Percentiles rank a stretch among this genome's conserved stretches.
phyloP scores from a whole-genome alignment of 2,797 vertebrate species.

The Falco novaeseelandiae region DNA sequence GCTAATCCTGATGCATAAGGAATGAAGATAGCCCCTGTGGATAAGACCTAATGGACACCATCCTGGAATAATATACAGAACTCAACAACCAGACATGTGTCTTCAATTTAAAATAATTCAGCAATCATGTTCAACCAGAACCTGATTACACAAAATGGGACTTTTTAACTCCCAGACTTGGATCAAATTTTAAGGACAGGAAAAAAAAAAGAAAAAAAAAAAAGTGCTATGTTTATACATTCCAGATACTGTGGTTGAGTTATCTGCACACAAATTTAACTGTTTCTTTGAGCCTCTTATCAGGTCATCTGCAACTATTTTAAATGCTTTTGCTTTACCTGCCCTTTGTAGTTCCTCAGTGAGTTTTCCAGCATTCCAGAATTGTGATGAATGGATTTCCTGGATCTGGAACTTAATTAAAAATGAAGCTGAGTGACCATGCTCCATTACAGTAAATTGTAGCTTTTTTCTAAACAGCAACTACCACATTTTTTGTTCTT shows the following conservation, averaged over 20 bases:
- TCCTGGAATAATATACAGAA: constrained; percentile 82
- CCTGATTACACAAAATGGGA: constrained; percentile 87
- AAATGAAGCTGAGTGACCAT: constrained; percentile 12
- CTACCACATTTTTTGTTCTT: background rate
- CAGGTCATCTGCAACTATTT: constrained; percentile 66
- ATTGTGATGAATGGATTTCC: constrained; percentile 60
- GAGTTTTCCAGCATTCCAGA: constrained; percentile 46
- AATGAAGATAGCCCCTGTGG: constrained; percentile 83
- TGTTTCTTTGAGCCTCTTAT: constrained; percentile 75
- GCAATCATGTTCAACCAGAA: constrained; percentile 87
- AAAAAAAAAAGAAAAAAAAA: background rate
- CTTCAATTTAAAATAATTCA: constrained; percentile 87
- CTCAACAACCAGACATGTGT: constrained; percentile 82
- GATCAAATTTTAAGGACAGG: constrained; percentile 80
- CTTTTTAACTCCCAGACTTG: constrained; percentile 84
- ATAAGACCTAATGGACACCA: constrained; percentile 83
- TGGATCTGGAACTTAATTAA: constrained; percentile 60
- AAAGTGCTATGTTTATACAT: constrained; percentile 76
- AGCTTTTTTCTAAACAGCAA: background rate
- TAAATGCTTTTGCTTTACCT: constrained; percentile 68
- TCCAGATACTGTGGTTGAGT: constrained; percentile 76
- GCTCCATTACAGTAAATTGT: background rate
- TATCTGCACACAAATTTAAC: constrained; percentile 75
- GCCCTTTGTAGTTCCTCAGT: constrained; percentile 62
- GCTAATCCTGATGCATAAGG: constrained; percentile 77